A percentile compares a stretch with the other conserved stretches of the same genome.
Evolutionary conservation across 2,888 invertebrate species (phyloP).

Genomic region (Cataglyphis cursor): DNA sequence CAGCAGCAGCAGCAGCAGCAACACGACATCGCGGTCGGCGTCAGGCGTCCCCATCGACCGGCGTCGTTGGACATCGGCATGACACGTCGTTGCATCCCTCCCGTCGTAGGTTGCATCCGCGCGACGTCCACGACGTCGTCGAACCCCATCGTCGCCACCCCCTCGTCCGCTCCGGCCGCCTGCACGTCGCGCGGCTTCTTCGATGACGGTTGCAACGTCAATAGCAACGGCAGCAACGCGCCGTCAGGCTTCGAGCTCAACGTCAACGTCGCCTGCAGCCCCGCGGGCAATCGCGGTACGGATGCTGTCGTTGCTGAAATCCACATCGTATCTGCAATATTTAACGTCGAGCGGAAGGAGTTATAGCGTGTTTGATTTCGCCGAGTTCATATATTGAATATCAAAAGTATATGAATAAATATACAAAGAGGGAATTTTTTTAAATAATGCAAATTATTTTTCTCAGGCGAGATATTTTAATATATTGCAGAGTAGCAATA

Average conservation of each 20-base stretch:
- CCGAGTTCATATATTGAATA: background rate
- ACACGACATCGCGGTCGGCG: conserved; percentile 26
- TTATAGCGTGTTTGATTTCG: background rate
- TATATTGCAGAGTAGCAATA: background rate
- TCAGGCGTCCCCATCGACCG: conserved; percentile 78
- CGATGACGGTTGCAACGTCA: conserved; percentile 72
- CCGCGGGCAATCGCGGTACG: conserved; percentile 81
- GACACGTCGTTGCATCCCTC: conserved; percentile 66
- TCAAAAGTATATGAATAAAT: background rate
- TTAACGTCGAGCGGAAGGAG: conserved; percentile 20
- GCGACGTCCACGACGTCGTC: conserved; percentile 48
- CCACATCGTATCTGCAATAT: conserved; percentile 6
- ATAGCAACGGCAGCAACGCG: conserved; percentile 77
- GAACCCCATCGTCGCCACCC: conserved; percentile 60
- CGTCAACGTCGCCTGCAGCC: conserved; percentile 82
- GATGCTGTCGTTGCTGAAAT: conserved; percentile 17
- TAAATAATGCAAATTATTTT: conserved; percentile 1
- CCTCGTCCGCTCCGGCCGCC: conserved; percentile 79
- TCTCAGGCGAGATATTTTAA: background rate
- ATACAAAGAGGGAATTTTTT: background rate
- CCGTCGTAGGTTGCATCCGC: conserved; percentile 63
- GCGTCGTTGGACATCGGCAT: conserved; percentile 81
- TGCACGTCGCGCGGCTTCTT: conserved; percentile 78
- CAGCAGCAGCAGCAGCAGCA: conserved; percentile 25
- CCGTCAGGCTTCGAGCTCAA: conserved; percentile 84